Conservation (phyloP, 1,140 invertebrate genomes). For the Sminthurides bifidus region DNA sequence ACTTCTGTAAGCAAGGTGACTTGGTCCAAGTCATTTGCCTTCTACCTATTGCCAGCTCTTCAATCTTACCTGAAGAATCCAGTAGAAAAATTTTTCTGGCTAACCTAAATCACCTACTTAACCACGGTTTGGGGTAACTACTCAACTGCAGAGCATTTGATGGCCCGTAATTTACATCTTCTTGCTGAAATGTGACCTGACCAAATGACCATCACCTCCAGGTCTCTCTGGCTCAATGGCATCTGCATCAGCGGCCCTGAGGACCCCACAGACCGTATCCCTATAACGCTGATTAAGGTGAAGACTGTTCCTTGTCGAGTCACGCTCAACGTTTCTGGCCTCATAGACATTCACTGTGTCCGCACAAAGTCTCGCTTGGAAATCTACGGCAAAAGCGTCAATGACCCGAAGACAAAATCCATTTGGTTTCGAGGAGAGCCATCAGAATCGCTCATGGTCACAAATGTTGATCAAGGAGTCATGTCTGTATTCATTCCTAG, state of each 20-base stretch:
- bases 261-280: background rate
- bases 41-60: too few species aligned
- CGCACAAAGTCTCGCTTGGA: constrained; percentile 1
- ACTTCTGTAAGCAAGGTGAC: constrained; percentile 5
- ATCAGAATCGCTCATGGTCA: background rate
- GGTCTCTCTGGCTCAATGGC: background rate
- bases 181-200: too few species aligned
- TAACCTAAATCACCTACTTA: background rate
- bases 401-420: background rate
- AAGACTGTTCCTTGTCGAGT: background rate
- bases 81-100: background rate
- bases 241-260: background rate
- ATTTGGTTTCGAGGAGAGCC: constrained; percentile 1
- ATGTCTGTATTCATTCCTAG: constrained; percentile 1
- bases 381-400: background rate
- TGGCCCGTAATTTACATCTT: background rate
- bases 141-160: background rate
- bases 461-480: background rate
- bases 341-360: background rate
- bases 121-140: background rate
- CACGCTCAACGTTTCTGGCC: background rate
- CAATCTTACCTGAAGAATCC: too few species aligned
- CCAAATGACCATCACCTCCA: background rate
- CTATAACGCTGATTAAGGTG: background rate
- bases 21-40: background rate